Evolutionary conservation across 2,113 vertebrate species (phyloP).

Genomic region (Climacteris rufus): DNA sequence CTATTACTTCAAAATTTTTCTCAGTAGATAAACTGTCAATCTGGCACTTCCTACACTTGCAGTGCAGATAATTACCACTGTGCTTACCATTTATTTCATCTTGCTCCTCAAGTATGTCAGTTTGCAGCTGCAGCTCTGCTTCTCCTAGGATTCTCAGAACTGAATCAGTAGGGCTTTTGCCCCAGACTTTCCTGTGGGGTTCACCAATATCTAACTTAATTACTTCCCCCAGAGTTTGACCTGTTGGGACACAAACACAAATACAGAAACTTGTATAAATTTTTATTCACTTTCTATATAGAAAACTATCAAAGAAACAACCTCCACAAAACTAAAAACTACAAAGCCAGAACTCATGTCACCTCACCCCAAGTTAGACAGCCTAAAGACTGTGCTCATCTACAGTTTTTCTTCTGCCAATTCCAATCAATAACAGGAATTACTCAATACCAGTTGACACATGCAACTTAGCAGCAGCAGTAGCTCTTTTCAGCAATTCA

Average conservation of each 20-base stretch:
- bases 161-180: slow-evolving; percentile 78
- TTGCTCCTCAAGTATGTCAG: slow-evolving; percentile 74
- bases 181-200: slow-evolving; percentile 83
- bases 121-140: slow-evolving; percentile 85
- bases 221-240: slow-evolving; percentile 80
- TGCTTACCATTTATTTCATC: slow-evolving; percentile 63
- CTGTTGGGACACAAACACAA: slow-evolving; percentile 61
- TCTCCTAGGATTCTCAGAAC: slow-evolving; percentile 85
- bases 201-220: slow-evolving; percentile 76
- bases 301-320: neutral
- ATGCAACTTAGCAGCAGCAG: neutral
- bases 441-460: neutral
- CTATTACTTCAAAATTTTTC: neutral
- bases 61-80: neutral
- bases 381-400: neutral
- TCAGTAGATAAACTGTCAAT: neutral
- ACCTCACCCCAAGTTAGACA: neutral
- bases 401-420: neutral
- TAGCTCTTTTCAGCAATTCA: neutral
- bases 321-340: neutral
- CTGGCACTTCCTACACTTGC: neutral
- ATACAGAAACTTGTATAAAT: neutral
- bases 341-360: neutral
- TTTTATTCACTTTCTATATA: neutral
- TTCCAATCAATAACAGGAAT: neutral